Evolutionary conservation across 2,888 invertebrate species (phyloP), one percentile per base, ranked within the genome.

Genomic region (Synergus itoensis): DNA sequence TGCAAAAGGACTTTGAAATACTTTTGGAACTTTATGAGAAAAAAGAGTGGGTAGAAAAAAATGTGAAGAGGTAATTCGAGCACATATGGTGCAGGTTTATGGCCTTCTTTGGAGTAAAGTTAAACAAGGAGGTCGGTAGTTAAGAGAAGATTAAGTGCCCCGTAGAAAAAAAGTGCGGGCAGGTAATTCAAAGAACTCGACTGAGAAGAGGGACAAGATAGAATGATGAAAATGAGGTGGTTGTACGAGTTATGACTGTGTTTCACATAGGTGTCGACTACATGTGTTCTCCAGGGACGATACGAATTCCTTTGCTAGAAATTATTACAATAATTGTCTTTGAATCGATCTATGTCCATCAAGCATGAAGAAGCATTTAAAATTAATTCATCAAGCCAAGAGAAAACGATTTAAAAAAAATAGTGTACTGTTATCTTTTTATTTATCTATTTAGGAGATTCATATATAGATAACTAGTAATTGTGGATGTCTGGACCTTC

Each of bases 131-230:
- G 73, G 73, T 73, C 73, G 73, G 53, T 48, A 73, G 73, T 73
- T 73, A 73, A 28, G 73, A 73, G 48, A 73, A 73, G 73, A 73
- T 73, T 73, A 73, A 73, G 73, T 73, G 48, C 73, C 48, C 45
- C n/a, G 73, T 73, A 73, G 53, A 73, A 73, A 69, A 73, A 73
- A 73, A 73, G 53, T 73, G 73, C 73, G 48, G 73, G 53, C 53
- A 48, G 73, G 48, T 53, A 73, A 73, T 53, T 73, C 73, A 53
- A 73, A 73, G 73, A 73, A 36, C 53, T 53, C 73, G 73, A 73
- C 73, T 36, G 48, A 73, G 48, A 73, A 73, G 53, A 53, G 36
- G 73, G 73, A 73, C 73, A 73, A 73, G 73, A 73, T 73, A 73
- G 48, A 53, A 73, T 73, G 53, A 73, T 73, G 53, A 73, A 53